Evolutionary conservation across 2,797 vertebrate genomes (phyloP).

Genomic region (Bucorvus abyssinicus): DNA sequence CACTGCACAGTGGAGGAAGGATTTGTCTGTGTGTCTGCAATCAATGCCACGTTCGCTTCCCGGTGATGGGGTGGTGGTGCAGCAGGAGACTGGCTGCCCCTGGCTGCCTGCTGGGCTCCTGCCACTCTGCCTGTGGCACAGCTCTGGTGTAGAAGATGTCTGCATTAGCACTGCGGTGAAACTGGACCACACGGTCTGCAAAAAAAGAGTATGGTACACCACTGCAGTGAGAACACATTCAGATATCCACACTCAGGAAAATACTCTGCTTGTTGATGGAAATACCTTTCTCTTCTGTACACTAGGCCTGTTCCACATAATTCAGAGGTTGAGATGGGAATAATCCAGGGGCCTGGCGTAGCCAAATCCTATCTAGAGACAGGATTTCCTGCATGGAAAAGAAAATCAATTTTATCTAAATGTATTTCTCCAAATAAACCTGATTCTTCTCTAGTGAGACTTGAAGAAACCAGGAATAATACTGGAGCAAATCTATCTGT

Average conservation of each 20-base stretch:
- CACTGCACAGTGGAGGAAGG: not conserved
- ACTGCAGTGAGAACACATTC: not conserved
- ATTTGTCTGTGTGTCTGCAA: not conserved
- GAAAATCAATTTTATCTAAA: not conserved
- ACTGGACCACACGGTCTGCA: not conserved
- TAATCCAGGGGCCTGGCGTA: not conserved
- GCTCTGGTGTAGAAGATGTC: not conserved
- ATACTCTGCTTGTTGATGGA: not conserved
- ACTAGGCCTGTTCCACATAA: not conserved
- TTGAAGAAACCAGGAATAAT: not conserved
- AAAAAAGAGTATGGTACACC: not conserved
- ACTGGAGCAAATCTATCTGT: not conserved
- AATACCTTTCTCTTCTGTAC: not conserved
- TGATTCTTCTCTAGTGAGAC: not conserved
- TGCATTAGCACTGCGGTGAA: not conserved
- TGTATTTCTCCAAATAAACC: not conserved
- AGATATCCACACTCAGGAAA: not conserved
- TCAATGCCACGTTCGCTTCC: fast-evolving
- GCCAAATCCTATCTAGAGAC: not conserved
- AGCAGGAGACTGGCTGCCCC: not conserved
- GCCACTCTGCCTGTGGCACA: fast-evolving
- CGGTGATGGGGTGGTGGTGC: fast-evolving
- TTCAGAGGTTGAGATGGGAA: not conserved
- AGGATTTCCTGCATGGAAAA: not conserved
- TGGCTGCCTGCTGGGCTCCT: not conserved